Base-by-base conservation (phyloP, 2,797 vertebrate genomes). In the Takifugu ocellatus region DNA sequence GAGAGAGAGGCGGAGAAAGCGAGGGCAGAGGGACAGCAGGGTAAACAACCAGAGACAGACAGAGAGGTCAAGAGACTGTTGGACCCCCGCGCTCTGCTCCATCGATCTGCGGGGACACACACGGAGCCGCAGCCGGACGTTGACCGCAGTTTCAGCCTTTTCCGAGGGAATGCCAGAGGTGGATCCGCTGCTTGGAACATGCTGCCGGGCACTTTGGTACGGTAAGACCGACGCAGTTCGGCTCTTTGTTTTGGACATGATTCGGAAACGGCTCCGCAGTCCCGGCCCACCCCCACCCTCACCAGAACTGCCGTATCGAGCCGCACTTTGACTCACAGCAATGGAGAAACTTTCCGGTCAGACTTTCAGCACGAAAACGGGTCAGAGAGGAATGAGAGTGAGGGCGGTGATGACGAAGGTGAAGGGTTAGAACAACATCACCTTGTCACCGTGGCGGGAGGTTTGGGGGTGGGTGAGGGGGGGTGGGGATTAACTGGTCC, bases 161-260 rank as follows among this genome's bases (percentile, higher is more conserved):
- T 3, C 31, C 10, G 53, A 21, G 49, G 72, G 75, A 77, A 79
- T 74, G 81, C 70, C 49, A 66, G n/a, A 54, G 12, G 74, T 53
- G 70, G 65, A 76, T 21, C 8, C 49, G 1, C 9, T 24, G 24
- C 45, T 63, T 64, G 76, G 69, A 83, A 44, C 79, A 88, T 91
- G 90, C 75, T 68, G 24, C 78, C 79, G 54, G 80, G 42, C 66
- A 77, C 77, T n/a, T 73, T 88, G 94, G 94, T 97, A 95, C 86
- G 91, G 91, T 95, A 92, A 91, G 91, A 85, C 31, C 7, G 70
- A 33, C 44, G 8, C 54, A 0, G 63, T 26, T 51, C 1, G 12
- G 48, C 1, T 7, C 31, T 51, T 24, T 49, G 31, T 62, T 24
- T 44, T 43, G 29, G 43, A 16, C 31, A 2, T 1, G 31, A 10